Percentiles rank a stretch among this genome's conserved stretches.
phyloP scores from a whole-genome alignment of 2,797 vertebrate species.

The Rhyacichthys aspro region DNA sequence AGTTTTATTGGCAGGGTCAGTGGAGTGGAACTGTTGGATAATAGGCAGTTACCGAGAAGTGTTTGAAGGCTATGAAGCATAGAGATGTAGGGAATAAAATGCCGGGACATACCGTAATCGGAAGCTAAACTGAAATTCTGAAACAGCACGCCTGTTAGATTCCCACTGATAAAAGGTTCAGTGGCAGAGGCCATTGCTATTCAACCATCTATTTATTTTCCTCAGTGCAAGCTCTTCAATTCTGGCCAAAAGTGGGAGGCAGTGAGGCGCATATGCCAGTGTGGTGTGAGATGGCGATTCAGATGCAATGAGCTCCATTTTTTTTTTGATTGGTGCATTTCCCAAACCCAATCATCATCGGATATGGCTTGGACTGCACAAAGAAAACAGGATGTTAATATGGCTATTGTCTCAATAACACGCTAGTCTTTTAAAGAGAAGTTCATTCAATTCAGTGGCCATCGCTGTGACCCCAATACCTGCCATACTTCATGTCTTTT shows the following conservation, averaged over 20 bases:
- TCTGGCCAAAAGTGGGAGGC: slow-evolving; percentile 84
- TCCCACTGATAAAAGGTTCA: slow-evolving; percentile 86
- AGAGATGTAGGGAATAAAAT: slow-evolving; percentile 99
- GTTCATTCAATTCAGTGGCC: slow-evolving; percentile 79
- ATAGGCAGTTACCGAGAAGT: slow-evolving; percentile 99
- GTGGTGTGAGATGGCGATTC: slow-evolving; percentile 82
- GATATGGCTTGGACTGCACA: slow-evolving; percentile 81
- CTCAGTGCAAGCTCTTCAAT: slow-evolving; percentile 85
- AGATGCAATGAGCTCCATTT: slow-evolving; percentile 81
- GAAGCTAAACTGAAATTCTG: slow-evolving; percentile 97
- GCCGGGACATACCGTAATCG: slow-evolving; percentile 99
- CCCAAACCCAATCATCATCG: slow-evolving; percentile 83
- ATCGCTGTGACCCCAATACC: slow-evolving; percentile 80
- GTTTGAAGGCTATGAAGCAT: slow-evolving; percentile 95
- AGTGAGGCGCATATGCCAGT: slow-evolving; percentile 85
- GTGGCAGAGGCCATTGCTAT: slow-evolving; percentile 85
- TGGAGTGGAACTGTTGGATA: slow-evolving; percentile 99
- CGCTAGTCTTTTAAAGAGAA: slow-evolving; percentile 81
- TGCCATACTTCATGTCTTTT: slow-evolving; percentile 24
- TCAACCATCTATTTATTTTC: slow-evolving; percentile 86
- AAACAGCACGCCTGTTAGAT: slow-evolving; percentile 87
- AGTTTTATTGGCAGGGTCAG: slow-evolving; percentile 99
- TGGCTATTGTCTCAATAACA: slow-evolving; percentile 83
- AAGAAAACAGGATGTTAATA: slow-evolving; percentile 83
- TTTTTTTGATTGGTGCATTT: slow-evolving; percentile 72